phyloP scores from a whole-genome alignment of 2,888 invertebrate species.

The Phoenoteleia sp. region DNA sequence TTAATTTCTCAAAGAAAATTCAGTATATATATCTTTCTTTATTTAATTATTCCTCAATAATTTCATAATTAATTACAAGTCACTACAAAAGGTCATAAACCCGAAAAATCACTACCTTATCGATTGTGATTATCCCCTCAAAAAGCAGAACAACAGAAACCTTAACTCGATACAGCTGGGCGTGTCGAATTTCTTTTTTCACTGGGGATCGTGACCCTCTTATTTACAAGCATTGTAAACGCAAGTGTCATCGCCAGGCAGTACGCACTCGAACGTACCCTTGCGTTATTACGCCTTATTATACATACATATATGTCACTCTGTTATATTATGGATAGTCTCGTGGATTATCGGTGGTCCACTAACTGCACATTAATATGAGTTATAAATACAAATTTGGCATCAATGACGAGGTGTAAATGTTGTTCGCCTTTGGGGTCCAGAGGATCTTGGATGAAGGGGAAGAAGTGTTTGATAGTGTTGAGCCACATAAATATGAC shows the following conservation, averaged over 20 bases:
- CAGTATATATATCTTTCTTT: too few species aligned
- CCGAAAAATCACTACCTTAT: background rate
- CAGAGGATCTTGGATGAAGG: slow-evolving; percentile 19
- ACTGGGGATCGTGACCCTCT: slow-evolving; percentile 76
- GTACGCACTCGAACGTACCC: slow-evolving; percentile 58
- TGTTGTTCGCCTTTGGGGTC: slow-evolving; percentile 43
- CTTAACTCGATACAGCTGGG: slow-evolving; percentile 83
- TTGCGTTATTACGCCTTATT: slow-evolving; percentile 68
- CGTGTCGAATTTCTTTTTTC: slow-evolving; percentile 83
- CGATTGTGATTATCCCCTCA: slow-evolving; percentile 8
- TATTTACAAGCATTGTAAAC: slow-evolving; percentile 67
- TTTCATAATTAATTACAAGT: background rate
- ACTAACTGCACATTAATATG: slow-evolving; percentile 70
- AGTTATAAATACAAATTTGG: slow-evolving; percentile 72
- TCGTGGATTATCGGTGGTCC: slow-evolving; percentile 63
- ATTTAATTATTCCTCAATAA: background rate
- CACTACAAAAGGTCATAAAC: background rate
- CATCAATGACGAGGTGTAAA: slow-evolving; percentile 42
- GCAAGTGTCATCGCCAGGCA: slow-evolving; percentile 64
- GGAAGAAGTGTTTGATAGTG: slow-evolving; percentile 64
- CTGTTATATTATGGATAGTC: slow-evolving; percentile 55
- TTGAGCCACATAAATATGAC: slow-evolving; percentile 78
- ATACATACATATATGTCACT: slow-evolving; percentile 61
- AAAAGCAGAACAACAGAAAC: slow-evolving; percentile 32
- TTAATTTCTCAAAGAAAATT: too few species aligned